Conservation (phyloP, 2,797 vertebrate genomes). For the Yasuhikotakia modesta region DNA sequence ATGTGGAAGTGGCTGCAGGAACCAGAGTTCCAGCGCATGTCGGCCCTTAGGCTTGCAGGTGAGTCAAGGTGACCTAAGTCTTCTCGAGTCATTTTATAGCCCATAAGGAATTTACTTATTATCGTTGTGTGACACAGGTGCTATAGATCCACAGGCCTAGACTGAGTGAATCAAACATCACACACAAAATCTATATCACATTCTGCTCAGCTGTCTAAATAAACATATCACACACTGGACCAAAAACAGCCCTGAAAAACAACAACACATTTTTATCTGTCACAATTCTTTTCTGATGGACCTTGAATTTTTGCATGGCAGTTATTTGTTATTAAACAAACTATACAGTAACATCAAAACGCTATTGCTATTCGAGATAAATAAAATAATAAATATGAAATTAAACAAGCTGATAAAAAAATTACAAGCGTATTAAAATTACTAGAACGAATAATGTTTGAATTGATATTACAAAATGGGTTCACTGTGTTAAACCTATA, state of each 20-base stretch:
- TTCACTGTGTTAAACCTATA: too few relatives aligned
- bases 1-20: constrained; percentile 99
- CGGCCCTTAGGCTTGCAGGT: constrained; percentile 96
- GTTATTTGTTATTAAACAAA: too few relatives aligned
- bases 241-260: background rate
- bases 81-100: background rate
- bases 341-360: too few relatives aligned
- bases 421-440: too few relatives aligned
- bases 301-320: too few relatives aligned
- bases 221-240: background rate
- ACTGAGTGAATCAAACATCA: constrained; percentile 1
- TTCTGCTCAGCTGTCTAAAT: background rate
- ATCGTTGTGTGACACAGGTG: background rate
- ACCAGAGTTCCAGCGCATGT: constrained; percentile 98
- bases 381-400: too few relatives aligned
- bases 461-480: too few relatives aligned
- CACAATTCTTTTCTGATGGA: background rate
- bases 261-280: background rate
- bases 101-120: background rate
- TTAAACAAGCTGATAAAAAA: too few relatives aligned
- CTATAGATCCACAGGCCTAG: background rate
- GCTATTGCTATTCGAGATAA: too few relatives aligned
- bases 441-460: too few relatives aligned
- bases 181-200: constrained; percentile 16
- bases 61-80: constrained; percentile 64